phyloP scores from a whole-genome alignment of 2,797 vertebrate species.

The Buceros bicornis region DNA sequence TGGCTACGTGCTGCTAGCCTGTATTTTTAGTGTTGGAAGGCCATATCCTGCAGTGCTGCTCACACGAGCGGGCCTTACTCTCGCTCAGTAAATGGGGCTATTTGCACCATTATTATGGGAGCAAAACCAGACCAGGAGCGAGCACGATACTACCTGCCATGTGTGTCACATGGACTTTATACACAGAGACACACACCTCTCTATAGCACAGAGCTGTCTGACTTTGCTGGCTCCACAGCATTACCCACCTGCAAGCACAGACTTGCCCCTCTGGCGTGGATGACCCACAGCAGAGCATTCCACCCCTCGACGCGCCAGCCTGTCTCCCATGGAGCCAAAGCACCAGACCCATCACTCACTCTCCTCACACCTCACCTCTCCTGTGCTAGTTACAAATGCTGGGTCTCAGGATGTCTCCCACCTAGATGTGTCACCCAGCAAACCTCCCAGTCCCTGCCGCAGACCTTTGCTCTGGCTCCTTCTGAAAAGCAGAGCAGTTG shows the following conservation, averaged over 20 bases:
- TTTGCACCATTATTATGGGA: not conserved
- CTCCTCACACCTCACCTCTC: not conserved
- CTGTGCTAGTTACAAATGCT: not conserved
- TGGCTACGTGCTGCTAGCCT: not conserved
- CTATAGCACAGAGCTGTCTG: not conserved
- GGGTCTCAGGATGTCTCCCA: not conserved
- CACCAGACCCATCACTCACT: not conserved
- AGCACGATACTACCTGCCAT: not conserved
- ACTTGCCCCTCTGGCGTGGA: not conserved
- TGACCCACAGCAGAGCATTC: not conserved
- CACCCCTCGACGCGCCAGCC: not conserved
- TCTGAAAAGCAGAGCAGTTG: not conserved
- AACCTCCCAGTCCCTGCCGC: not conserved
- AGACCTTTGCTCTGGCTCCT: not conserved
- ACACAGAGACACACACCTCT: not conserved
- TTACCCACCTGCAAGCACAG: not conserved
- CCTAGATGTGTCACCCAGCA: rapidly evolving
- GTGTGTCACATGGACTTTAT: not conserved
- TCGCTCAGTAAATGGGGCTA: not conserved
- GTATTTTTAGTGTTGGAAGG: not conserved
- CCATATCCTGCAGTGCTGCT: not conserved
- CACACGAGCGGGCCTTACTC: not conserved
- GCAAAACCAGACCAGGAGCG: not conserved
- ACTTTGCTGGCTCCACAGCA: not conserved
- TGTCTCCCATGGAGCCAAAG: not conserved